Evolutionary conservation across 2,888 invertebrate genomes (phyloP), one percentile per base, ranked within the genome.

Genomic region (Cistogaster globosa): DNA sequence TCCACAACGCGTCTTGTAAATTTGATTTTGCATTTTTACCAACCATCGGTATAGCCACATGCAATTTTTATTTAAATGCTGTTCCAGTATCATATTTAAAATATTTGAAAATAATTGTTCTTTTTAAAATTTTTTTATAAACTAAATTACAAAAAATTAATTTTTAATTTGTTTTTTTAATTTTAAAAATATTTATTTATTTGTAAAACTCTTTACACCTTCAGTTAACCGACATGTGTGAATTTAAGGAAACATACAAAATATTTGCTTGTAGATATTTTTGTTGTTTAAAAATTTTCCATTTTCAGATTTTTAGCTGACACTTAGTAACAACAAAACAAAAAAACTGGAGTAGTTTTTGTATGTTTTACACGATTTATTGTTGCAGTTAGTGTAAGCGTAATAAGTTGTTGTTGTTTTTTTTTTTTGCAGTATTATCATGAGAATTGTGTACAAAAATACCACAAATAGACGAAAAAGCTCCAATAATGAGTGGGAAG

Each of bases 401-500:
- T 38, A 26, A 65, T 65, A 26, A 63, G 42, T 45, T 60, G 51
- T 67, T 60, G 20, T 60, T 71, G 57, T 32, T 58, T 42, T 60
- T 7, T 2, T 62, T 58, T 42, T 42, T 12, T 42, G 12, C 12
- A 12, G 2, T 53, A 74, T 67, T 67, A 36, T 74, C 58, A 53
- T 36, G 72, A 67, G 53, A 60, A 71, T 42, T 38, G 38, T 38
- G 22, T 36, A 69, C n/a, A 11, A 18, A 0, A 9, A 18, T 7
- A 51, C n/a, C 18, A 22, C 69, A 62, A 26, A 48, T 7, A 22
- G 11, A 57, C 32, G n/a, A 38, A n/a, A 38, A 60, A 32, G 36
- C 16, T 55, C 14, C 55, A 79, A 62, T 68, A 72, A 69, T 84
- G 84, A 81, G 81, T 84, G 81, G 84, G 84, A 74, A 45, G 84